Conservation (phyloP, 1,140 invertebrate genomes). For the Zaprionus camerounensis region DNA sequence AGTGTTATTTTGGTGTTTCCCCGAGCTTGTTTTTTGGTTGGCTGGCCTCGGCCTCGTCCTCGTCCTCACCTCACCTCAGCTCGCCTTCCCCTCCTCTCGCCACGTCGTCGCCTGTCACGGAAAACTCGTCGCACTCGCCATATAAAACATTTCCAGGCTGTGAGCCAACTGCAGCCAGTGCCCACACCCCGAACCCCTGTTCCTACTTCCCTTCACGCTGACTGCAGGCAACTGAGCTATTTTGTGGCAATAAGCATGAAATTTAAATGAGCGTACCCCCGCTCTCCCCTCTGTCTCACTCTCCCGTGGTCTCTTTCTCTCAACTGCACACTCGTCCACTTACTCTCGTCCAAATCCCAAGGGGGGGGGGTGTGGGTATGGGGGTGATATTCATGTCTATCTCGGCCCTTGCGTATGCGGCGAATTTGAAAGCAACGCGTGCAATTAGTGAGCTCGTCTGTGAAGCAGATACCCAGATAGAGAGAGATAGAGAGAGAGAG, state of each 20-base stretch:
- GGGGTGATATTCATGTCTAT: neutral
- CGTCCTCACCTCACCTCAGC: neutral
- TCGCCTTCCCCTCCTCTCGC: neutral
- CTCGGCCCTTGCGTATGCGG: constrained; percentile 19
- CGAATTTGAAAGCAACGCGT: constrained; percentile 60
- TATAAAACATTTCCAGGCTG: constrained; percentile 47
- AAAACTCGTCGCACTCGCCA: constrained; percentile 61
- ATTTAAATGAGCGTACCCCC: constrained; percentile 71
- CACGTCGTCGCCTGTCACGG: constrained; percentile 64
- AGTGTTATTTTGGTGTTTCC: constrained; percentile 80
- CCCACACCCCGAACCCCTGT: neutral
- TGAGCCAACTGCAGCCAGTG: constrained; percentile 43
- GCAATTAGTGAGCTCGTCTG: constrained; percentile 67
- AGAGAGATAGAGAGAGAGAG: constrained; percentile 4
- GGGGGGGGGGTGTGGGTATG: neutral
- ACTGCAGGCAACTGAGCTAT: constrained; percentile 72
- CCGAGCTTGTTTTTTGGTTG: constrained; percentile 81
- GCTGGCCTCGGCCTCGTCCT: constrained; percentile 52
- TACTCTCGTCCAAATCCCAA: neutral
- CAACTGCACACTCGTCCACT: constrained; percentile 1
- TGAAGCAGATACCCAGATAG: constrained; percentile 32
- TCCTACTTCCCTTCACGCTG: neutral
- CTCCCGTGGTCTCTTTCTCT: neutral
- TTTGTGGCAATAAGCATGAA: constrained; percentile 82
- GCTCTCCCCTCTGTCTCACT: constrained; percentile 4